Evolutionary conservation across 2,113 vertebrate genomes (phyloP), one percentile per base, ranked within the genome.

Genomic region (Chloropsis hardwickii): DNA sequence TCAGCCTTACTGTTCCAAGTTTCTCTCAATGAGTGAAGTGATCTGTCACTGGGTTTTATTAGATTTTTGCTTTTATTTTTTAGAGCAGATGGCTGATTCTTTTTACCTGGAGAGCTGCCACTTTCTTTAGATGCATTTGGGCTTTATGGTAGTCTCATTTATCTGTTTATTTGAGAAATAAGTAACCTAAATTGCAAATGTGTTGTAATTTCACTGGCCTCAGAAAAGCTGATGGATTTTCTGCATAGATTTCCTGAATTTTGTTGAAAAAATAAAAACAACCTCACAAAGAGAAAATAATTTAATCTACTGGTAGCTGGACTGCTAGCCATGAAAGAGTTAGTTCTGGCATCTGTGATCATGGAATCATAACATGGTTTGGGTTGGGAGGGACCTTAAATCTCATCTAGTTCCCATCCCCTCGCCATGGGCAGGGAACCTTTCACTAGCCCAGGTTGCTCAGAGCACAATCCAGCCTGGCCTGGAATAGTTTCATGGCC

Each of bases 71-170:
- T 60, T 51, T 78, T 53, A 54, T 47, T 65, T 83, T 85, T 88
- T 60, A 40, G 69, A 97, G 69, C 93, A 96, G 94, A 96, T 96
- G 93, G 93, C 80, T 45, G 61, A 86, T 92, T 94, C 76, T 95
- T 86, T 94, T 86, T 88, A 97, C 95, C 95, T 96, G 95, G 96
- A 97, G 93, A 90, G 80, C 65, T 95, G 95, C 95, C 95, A 94
- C 77, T 92, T 95, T 74, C 85, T 91, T 84, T 89, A 94, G 69
- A 87, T 92, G 64, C 73, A 79, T 94, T 91, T 53, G 23, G 64
- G 33, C 87, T 86, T 90, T 82, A 64, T 62, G 60, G 83, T 47
- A 80, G 76, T 88, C 22, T 88, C 80, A 92, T 92, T 91, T 91
- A 78, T 95, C 85, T 88, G 80, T 81, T 94, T 95, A 79, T 69